A percentile compares a stretch with the other conserved stretches of the same genome.
phyloP scores from a whole-genome alignment of 2,113 vertebrate species.

The Crotalus horridus region DNA sequence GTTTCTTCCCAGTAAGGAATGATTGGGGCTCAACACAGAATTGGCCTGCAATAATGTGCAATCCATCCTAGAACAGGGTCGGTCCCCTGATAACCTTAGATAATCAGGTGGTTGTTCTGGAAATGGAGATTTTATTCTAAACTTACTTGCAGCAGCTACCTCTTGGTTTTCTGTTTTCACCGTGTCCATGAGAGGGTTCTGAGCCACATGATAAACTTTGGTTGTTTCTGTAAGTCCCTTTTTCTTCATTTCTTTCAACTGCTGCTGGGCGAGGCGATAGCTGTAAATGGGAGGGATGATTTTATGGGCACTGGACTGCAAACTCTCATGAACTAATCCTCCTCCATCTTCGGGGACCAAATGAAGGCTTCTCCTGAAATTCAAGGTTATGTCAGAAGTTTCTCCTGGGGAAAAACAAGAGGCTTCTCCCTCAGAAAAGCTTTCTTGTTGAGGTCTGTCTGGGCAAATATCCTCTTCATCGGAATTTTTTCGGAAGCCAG shows the following conservation, averaged over 20 bases:
- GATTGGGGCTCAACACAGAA: conserved; percentile 60
- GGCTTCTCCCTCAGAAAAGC: conserved; percentile 75
- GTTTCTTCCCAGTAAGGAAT: conserved; percentile 65
- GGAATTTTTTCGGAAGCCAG: conserved; percentile 81
- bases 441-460: conserved; percentile 78
- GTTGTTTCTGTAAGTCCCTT: conserved; percentile 89
- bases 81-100: conserved; percentile 50
- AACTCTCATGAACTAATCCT: conserved; percentile 68
- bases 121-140: conserved; percentile 78
- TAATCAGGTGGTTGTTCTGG: conserved; percentile 63
- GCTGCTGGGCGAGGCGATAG: conserved; percentile 93
- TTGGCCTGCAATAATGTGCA: conserved; percentile 41
- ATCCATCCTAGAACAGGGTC: conserved; percentile 71
- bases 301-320: conserved; percentile 83
- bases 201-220: conserved; percentile 91
- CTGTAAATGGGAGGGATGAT: conserved; percentile 90
- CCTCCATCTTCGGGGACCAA: conserved; percentile 67
- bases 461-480: conserved; percentile 89
- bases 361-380: conserved; percentile 67
- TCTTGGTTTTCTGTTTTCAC: conserved; percentile 68
- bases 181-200: conserved; percentile 86
- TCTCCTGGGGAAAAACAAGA: conserved; percentile 26
- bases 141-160: conserved; percentile 65
- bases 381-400: conserved; percentile 64
- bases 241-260: conserved; percentile 97